Evolutionary conservation across 2,113 vertebrate genomes (phyloP), one percentile per base, ranked within the genome.

Genomic region (Ptilonorhynchus violaceus): DNA sequence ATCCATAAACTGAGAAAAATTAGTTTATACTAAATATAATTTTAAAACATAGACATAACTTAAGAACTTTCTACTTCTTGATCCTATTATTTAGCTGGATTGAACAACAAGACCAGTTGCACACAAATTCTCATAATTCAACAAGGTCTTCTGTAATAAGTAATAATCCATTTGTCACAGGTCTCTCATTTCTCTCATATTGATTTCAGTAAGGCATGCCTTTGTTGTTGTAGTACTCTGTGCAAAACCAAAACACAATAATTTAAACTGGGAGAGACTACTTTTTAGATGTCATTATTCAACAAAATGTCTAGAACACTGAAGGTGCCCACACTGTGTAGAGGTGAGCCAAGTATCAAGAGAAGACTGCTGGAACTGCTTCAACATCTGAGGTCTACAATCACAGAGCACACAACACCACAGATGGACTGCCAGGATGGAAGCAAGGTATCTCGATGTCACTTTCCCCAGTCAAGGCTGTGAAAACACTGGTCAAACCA

Each of bases 381-480:
- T 70, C 46, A 87, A 5, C 7, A 37, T 24, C 41, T 50, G 25
- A 76, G 6, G 17, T 50, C 81, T 47, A 10, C 19, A 35, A 6
- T 15, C 35, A 53, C 49, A 83, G 23, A 47, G 35, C 27, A 60
- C 13, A 42, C 2, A 55, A 39, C 52, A 49, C 44, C 86, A 83
- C 19, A 80, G 59, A 85, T 9, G 15, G 49, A 58, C 37, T 62
- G 15, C 15, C 37, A 73, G 5, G 7, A 75, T 16, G 3, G 13
- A 46, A 85, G 41, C 0, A 0, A 80, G 30, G 4, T 10, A 91
- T n/a, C 16, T 77, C 23, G 2, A 67, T 8, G 18, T 2, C 47
- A 42, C 8, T n/a, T 41, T 20, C 10, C 10, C 10, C 5, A 33
- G 6, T 6, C 8, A 56, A 41, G 4, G 21, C 46, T 76, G 4